Evolutionary conservation across 2,113 vertebrate species (phyloP), one percentile per base, ranked within the genome.

Genomic region (Nyctereutes procyonoides): DNA sequence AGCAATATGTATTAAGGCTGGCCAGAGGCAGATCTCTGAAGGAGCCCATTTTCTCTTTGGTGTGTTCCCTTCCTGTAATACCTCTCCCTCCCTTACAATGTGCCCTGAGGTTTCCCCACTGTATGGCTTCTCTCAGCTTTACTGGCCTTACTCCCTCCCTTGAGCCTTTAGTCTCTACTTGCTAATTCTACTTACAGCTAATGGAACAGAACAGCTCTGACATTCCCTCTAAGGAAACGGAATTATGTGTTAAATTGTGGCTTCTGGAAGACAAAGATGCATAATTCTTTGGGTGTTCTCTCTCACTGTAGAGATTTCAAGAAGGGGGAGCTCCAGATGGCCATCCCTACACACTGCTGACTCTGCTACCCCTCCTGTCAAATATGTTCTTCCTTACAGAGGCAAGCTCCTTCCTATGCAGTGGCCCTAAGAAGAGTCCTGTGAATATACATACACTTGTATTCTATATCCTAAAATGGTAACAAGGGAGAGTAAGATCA

Each of bases 391-490:
- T 17, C 26, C 4, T 6, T 65, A 14, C 9, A 65, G 19, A 92
- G 12, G 5, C 22, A 73, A 19, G 0, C 4, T 55, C 2, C 81
- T 86, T 9, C 20, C 30, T 74, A 32, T 20, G 13, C 0, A 67
- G 19, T 4, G 0, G 8, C 81, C 16, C 76, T 51, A 69, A 58
- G 55, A 82, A 43, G 12, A 55, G 13, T 17, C 5, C 2, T 2
- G 77, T 19, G 93, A 22, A 96, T 63, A 88, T 20, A 3, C 8
- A 58, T 3, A 35, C 5, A 62, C 3, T 12, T 82, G 22, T 16
- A 93, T 15, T 76, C 16, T 83, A 15, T 4, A 58, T 58, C 16
- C 63, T 35, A 69, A 88, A 96, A 84, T 14, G 93, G 32, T 77
- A 67, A 94, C 11, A 74, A 87, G 63, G 14, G 6, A 82, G 9